Base-by-base conservation (phyloP, 2,888 invertebrate genomes). In the Tinea trinotella region DNA sequence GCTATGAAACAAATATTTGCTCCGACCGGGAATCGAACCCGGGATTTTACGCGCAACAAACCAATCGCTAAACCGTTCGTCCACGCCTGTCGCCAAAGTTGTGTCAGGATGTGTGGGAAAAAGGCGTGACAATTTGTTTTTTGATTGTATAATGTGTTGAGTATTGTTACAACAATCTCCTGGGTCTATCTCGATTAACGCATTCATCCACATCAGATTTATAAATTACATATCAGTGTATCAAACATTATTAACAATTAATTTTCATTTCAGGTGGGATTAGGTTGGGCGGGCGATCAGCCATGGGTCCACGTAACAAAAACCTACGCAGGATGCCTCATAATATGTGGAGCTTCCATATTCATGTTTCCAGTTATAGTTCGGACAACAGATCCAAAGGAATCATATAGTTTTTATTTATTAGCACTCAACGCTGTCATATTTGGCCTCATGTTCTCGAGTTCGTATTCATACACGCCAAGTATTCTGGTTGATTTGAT, bases 361-460 rank as follows among this genome's bases (percentile, higher is more conserved):
- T 73, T 88, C 2, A 65, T 89, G 12, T 91, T 93, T 75, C 90
- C 91, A 0, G 71, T 89, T 15, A 70, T 88, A 18, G 87, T 88
- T 0, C 63, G 71, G 10, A 55, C 67, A 2, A 63, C 78, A 66
- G 78, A 82, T 36, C 68, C 77, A 0, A 62, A 63, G 18, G 65
- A 67, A 9, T 72, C 80, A 0, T 72, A 76, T 61, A 83, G 87
- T 61, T 89, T 89, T 64, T 78, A 82, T 59, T 67, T 87, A 19
- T 64, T 90, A 40, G 83, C 86, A 6, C 57, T 77, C 35, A 85
- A 87, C 55, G 90, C 89, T 20, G 90, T 91, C 1, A 74, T 92
- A 36, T 98, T 96, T 70, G 98, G 98, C 0, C 87, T 97, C 49
- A 94, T 94, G 65, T 96, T 97, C 71, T 95, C 96, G 35, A 97